A percentile compares a stretch with the other conserved stretches of the same genome.
Conservation (phyloP, 2,113 vertebrate genomes). For the Sturnira hondurensis region DNA sequence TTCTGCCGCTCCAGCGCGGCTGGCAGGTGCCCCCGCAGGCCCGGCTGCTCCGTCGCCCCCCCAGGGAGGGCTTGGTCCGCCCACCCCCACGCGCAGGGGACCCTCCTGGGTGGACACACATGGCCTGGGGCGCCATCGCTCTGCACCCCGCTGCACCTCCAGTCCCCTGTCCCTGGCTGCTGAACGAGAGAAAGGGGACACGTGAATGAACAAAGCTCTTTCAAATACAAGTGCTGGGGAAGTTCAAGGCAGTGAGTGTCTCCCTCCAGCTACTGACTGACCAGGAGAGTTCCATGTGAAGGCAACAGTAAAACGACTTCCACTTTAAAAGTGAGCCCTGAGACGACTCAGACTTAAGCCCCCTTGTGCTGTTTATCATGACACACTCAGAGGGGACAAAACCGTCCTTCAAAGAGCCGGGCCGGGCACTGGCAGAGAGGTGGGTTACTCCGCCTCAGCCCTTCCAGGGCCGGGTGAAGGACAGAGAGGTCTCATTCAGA, state of each 20-base stretch:
- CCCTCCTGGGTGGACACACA: background rate
- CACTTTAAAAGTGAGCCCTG: constrained; percentile 47
- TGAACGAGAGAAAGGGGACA: background rate
- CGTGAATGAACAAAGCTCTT: background rate
- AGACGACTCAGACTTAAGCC: constrained; percentile 11
- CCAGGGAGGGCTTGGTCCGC: background rate
- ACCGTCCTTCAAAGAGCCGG: background rate
- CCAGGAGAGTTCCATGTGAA: background rate
- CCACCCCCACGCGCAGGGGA: fast-evolving
- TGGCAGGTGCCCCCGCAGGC: no score
- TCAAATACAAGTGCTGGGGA: background rate
- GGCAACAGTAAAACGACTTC: constrained; percentile 9
- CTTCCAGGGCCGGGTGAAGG: background rate
- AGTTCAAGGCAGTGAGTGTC: background rate
- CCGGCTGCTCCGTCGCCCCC: background rate
- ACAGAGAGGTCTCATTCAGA: constrained; percentile 30
- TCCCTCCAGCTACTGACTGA: background rate
- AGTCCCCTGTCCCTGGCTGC: background rate
- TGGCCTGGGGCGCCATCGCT: fast-evolving
- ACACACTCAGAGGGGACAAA: background rate
- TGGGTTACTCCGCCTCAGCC: background rate
- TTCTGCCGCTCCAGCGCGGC: background rate
- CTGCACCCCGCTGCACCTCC: background rate
- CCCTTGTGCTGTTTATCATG: background rate
- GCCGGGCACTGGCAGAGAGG: background rate